phyloP scores from a whole-genome alignment of 2,797 vertebrate species.

The Tadarida brasiliensis region DNA sequence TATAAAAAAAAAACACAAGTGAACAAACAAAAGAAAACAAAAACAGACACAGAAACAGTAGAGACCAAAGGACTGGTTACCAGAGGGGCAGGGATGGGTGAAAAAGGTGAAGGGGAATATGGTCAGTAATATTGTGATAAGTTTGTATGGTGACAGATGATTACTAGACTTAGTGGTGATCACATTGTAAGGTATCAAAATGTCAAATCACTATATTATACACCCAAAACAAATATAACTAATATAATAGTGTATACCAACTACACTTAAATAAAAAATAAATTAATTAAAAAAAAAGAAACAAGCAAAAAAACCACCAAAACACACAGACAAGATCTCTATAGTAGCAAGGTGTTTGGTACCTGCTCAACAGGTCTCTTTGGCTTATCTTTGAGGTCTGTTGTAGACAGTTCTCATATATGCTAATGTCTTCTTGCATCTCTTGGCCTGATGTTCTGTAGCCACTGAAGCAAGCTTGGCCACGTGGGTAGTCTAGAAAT shows the following conservation, averaged over 20 bases:
- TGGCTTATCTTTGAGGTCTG: not conserved
- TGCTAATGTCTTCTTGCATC: not conserved
- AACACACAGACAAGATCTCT: not conserved
- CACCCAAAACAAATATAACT: not conserved
- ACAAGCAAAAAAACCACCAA: not conserved
- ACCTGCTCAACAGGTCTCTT: not conserved
- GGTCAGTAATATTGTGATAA: too few relatives aligned
- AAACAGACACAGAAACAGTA: not conserved
- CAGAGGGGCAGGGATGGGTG: not conserved
- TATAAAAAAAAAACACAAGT: not conserved
- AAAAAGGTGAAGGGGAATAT: too few relatives aligned
- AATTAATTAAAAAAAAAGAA: not conserved
- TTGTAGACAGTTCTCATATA: not conserved
- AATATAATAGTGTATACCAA: not conserved
- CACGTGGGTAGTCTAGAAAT: not conserved
- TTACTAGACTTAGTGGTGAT: not conserved
- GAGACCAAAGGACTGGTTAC: not conserved
- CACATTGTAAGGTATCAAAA: not conserved
- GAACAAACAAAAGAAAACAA: not conserved
- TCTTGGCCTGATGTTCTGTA: not conserved
- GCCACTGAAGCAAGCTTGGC: not conserved
- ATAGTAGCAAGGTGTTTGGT: not conserved
- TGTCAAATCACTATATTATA: not conserved
- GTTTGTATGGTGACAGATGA: too few relatives aligned
- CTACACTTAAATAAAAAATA: not conserved